Conservation (phyloP, 2,888 invertebrate species). For the Mantis religiosa region DNA sequence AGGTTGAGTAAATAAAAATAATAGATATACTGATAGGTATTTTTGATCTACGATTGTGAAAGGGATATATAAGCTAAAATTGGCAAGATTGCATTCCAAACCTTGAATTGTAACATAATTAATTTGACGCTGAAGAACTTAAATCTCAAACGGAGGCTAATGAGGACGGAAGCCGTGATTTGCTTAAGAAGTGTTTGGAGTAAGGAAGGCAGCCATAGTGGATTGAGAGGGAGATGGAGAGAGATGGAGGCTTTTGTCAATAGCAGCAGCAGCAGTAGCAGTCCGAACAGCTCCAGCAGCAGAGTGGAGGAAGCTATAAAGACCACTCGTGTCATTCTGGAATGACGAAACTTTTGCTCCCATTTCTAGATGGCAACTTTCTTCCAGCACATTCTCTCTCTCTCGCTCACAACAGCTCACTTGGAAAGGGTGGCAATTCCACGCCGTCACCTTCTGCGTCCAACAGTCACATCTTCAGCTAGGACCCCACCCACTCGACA, state of each 20-base stretch:
- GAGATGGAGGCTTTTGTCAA: conserved; percentile 52
- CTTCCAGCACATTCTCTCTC: background rate
- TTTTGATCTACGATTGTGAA: too few species aligned
- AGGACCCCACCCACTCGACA: conserved; percentile 15
- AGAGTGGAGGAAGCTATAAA: conserved; percentile 47
- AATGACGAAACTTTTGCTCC: conserved; percentile 54
- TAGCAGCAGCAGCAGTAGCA: conserved; percentile 37
- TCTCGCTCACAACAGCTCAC: conserved; percentile 16
- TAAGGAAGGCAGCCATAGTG: background rate
- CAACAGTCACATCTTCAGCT: conserved; percentile 30
- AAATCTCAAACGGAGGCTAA: too few species aligned
- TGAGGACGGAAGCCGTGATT: background rate
- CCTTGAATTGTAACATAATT: too few species aligned
- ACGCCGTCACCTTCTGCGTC: conserved; percentile 28
- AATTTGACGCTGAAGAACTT: too few species aligned
- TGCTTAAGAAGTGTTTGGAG: background rate
- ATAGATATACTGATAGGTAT: too few species aligned
- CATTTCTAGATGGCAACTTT: conserved; percentile 31
- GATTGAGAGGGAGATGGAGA: background rate
- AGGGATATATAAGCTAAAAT: too few species aligned
- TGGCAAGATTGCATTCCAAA: too few species aligned
- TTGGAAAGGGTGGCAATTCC: conserved; percentile 13
- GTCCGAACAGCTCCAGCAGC: conserved; percentile 24
- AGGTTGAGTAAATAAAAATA: too few species aligned
- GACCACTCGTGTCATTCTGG: conserved; percentile 56